Percentiles rank a stretch among this genome's conserved stretches.
These are phyloP conservation scores for Acanthurus tractus DNA, from an alignment of 2,797 vertebrate species.

Conservation along the genomic window DNA sequence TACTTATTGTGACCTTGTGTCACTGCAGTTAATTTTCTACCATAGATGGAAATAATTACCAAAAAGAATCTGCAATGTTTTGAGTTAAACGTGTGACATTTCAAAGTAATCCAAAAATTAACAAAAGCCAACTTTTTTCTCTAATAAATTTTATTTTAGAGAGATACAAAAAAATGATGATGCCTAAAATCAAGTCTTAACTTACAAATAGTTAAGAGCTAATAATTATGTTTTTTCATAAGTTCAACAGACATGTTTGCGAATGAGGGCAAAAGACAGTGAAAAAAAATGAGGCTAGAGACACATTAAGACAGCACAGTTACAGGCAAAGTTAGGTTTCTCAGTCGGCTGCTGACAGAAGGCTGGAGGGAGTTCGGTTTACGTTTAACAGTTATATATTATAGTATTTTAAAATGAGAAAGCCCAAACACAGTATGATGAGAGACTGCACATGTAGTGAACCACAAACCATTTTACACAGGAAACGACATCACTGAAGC, in stretches of 20 bases:
- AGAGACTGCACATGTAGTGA: constrained; percentile 41
- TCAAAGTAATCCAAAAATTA: not conserved
- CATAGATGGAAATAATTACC: no score
- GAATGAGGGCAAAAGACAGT: constrained; percentile 24
- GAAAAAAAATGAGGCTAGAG: constrained; percentile 8
- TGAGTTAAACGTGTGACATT: not conserved
- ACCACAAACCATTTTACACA: constrained; percentile 29
- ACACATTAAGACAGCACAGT: constrained; percentile 7
- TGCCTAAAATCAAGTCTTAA: constrained; percentile 50
- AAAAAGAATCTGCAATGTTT: no score
- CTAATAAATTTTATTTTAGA: constrained; percentile 72
- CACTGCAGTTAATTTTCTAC: no score
- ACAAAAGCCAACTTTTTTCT: constrained; percentile 5
- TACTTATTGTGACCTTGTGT: no score
- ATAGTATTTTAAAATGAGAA: constrained; percentile 9
- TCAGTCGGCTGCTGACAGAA: constrained; percentile 41
- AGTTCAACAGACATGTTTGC: constrained; percentile 34
- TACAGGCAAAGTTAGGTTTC: constrained; percentile 4
- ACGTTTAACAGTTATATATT: constrained; percentile 27
- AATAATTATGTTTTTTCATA: constrained; percentile 10
- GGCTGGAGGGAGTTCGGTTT: constrained; percentile 21
- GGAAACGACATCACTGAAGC: constrained; percentile 15
- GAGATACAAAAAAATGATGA: constrained; percentile 52
- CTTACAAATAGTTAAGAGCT: constrained; percentile 54
- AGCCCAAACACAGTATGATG: constrained; percentile 11